Evolutionary conservation across 2,888 invertebrate genomes (phyloP).

Genomic region (Ophion slaviceki): DNA sequence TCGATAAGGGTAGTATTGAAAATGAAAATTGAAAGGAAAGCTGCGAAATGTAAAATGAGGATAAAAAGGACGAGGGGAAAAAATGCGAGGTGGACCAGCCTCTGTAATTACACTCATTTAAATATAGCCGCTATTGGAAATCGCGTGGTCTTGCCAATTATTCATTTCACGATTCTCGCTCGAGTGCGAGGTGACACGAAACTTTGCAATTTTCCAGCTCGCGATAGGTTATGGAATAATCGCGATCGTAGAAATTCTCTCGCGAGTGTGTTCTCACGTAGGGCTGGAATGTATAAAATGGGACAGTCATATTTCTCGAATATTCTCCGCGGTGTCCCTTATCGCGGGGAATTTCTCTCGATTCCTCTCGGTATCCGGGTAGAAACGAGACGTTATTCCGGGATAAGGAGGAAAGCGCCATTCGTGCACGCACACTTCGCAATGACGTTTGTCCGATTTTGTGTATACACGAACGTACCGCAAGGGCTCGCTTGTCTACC

Average conservation of each 20-base stretch:
- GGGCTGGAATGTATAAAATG: constrained; percentile 49
- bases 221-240: constrained; percentile 49
- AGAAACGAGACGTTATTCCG: constrained; percentile 58
- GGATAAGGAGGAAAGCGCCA: constrained; percentile 58
- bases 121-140: constrained; percentile 18
- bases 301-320: constrained; percentile 63
- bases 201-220: constrained; percentile 34
- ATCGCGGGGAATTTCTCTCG: constrained; percentile 62
- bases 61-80: neutral
- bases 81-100: neutral
- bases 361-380: constrained; percentile 56
- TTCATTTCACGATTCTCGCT: constrained; percentile 24
- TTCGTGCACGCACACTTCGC: neutral
- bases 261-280: constrained; percentile 3
- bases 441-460: neutral
- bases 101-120: constrained; percentile 7
- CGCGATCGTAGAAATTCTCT: constrained; percentile 44
- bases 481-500: constrained; percentile 24
- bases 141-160: constrained; percentile 42
- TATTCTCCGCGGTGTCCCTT: constrained; percentile 58
- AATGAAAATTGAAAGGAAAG: neutral
- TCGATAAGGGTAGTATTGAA: neutral
- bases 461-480: neutral
- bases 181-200: constrained; percentile 19
- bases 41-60: constrained; percentile 2